These are phyloP conservation scores for Hemichromis elongatus DNA, from an alignment of 2,113 vertebrate species.

Conservation along the genomic window DNA sequence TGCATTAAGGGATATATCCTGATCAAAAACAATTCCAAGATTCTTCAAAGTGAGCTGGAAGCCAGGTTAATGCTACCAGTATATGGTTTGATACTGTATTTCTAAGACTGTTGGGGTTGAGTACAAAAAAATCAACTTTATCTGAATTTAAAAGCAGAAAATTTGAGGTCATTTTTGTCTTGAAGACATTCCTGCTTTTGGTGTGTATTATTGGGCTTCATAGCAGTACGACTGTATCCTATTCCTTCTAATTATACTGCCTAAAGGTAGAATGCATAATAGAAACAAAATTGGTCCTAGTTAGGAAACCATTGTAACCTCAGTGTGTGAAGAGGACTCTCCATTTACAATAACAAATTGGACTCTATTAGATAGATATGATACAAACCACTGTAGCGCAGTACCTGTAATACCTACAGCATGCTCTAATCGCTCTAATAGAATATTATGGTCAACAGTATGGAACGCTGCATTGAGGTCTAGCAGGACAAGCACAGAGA, in stretches of 20 bases:
- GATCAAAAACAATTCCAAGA: background rate
- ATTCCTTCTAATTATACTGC: background rate
- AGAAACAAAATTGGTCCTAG: background rate
- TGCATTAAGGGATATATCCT: background rate
- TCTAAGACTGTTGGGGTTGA: background rate
- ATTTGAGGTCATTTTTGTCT: background rate
- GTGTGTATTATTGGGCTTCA: background rate
- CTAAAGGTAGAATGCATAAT: background rate
- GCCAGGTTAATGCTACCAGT: background rate
- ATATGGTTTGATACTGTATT: background rate
- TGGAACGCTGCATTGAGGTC: rapidly evolving
- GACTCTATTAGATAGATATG: background rate
- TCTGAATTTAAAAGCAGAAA: background rate
- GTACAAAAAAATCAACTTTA: background rate
- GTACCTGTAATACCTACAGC: background rate
- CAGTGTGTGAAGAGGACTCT: background rate
- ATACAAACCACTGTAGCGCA: background rate
- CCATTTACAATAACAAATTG: background rate
- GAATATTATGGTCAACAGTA: background rate
- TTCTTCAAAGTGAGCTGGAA: background rate
- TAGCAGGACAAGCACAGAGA: background rate
- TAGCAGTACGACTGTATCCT: background rate
- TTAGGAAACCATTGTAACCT: background rate
- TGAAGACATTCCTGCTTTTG: background rate
- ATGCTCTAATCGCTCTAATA: background rate